phyloP scores from a whole-genome alignment of 2,797 vertebrate species.

The Pipistrellus nathusii region DNA sequence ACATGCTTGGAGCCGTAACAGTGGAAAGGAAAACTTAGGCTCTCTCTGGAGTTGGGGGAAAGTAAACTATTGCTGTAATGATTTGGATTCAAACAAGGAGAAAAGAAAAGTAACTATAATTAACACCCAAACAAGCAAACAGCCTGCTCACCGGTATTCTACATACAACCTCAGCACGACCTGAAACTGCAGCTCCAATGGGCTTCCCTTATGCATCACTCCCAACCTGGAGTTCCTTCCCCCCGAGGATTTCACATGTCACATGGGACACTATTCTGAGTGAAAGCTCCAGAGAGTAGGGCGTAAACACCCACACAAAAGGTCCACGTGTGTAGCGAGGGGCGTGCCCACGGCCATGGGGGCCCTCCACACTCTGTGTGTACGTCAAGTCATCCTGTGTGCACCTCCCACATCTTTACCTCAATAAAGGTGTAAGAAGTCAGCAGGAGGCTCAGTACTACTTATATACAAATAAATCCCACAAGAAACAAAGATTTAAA shows the following conservation, averaged over 20 bases:
- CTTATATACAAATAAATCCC: neutral
- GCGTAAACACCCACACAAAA: neutral
- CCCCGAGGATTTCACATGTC: neutral
- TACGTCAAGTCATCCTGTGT: neutral
- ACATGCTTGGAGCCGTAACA: neutral
- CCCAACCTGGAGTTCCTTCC: neutral
- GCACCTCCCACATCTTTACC: too few relatives aligned
- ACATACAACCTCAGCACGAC: neutral
- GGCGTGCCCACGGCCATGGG: neutral
- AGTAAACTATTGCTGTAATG: neutral
- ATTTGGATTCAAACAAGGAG: conserved; percentile 13
- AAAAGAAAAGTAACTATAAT: neutral
- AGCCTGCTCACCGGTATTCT: neutral
- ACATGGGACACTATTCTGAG: neutral
- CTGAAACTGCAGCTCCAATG: neutral
- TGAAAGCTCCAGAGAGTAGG: neutral
- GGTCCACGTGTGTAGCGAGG: neutral
- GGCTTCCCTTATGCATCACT: neutral
- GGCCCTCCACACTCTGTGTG: too few relatives aligned
- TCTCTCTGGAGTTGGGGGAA: neutral
- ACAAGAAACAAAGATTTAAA: conserved; percentile 22
- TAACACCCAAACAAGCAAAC: neutral
- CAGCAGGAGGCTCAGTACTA: neutral
- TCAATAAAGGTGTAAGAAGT: neutral
- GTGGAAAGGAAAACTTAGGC: neutral